A percentile compares a stretch with the other conserved stretches of the same genome.
phyloP scores from a whole-genome alignment of 2,888 invertebrate species.

The Teleogryllus oceanicus region DNA sequence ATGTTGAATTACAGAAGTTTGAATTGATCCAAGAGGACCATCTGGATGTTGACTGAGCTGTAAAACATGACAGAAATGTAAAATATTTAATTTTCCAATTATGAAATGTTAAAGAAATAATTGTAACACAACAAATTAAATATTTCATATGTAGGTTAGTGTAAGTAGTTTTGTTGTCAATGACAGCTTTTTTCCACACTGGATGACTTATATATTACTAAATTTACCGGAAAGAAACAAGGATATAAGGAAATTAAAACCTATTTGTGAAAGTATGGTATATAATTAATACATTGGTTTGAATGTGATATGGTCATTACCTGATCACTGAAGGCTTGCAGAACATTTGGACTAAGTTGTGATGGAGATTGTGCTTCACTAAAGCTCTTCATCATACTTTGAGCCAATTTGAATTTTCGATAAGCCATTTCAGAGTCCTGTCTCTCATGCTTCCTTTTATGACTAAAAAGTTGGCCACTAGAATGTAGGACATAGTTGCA shows the following conservation, averaged over 20 bases:
- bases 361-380: constrained; percentile 40
- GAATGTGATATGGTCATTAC: constrained; percentile 33
- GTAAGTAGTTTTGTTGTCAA: no score
- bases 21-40: constrained; percentile 30
- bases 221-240: no score
- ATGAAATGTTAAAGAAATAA: not conserved
- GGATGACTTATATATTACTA: no score
- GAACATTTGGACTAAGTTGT: constrained; percentile 36
- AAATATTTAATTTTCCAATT: not conserved
- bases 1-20: constrained; percentile 34
- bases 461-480: constrained; percentile 93
- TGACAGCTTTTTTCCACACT: no score
- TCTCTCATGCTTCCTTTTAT: constrained; percentile 95
- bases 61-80: constrained; percentile 7
- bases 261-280: no score
- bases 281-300: no score
- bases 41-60: constrained; percentile 36
- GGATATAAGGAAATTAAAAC: no score
- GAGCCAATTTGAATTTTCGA: constrained; percentile 67
- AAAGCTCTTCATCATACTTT: constrained; percentile 45
- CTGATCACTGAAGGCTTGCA: constrained; percentile 40
- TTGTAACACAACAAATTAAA: constrained; percentile 19
- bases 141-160: not conserved
- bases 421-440: constrained; percentile 87
- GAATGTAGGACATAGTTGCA: constrained; percentile 96